A percentile compares a stretch with the other conserved stretches of the same genome.
phyloP scores from a whole-genome alignment of 2,888 invertebrate species.

The Drosophila barbarae region DNA sequence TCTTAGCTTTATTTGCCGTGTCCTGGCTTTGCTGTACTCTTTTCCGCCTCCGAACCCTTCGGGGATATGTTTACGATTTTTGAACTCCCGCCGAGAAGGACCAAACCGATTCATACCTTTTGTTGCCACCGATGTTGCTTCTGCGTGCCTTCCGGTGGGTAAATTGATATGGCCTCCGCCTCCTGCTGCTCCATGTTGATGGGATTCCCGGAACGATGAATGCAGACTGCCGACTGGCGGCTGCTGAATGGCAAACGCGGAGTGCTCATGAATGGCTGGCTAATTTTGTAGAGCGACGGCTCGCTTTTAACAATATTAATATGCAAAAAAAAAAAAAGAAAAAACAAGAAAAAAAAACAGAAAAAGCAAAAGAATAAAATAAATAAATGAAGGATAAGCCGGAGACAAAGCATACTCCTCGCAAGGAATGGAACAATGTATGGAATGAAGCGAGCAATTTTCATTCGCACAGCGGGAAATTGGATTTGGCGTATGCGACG shows the following conservation, averaged over 20 bases:
- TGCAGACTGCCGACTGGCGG: not conserved
- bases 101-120: constrained; percentile 21
- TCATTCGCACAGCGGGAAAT: constrained; percentile 59
- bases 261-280: constrained; percentile 63
- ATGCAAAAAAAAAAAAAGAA: constrained; percentile 52
- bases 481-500: constrained; percentile 23
- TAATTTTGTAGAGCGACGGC: constrained; percentile 64
- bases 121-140: constrained; percentile 22
- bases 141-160: constrained; percentile 65
- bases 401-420: constrained; percentile 19
- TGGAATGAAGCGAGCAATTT: constrained; percentile 54
- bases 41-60: not conserved
- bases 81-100: constrained; percentile 42
- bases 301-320: constrained; percentile 71
- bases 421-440: constrained; percentile 34
- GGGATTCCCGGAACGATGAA: constrained; percentile 15
- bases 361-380: constrained; percentile 51
- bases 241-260: constrained; percentile 10
- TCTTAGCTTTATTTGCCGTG: not conserved
- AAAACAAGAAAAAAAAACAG: constrained; percentile 43
- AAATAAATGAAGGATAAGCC: constrained; percentile 48
- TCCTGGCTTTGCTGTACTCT: not conserved
- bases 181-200: constrained; percentile 4
- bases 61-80: constrained; percentile 42
- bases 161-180: constrained; percentile 65